Base-by-base conservation (phyloP, 2,797 vertebrate genomes). In the Potorous gilbertii region DNA sequence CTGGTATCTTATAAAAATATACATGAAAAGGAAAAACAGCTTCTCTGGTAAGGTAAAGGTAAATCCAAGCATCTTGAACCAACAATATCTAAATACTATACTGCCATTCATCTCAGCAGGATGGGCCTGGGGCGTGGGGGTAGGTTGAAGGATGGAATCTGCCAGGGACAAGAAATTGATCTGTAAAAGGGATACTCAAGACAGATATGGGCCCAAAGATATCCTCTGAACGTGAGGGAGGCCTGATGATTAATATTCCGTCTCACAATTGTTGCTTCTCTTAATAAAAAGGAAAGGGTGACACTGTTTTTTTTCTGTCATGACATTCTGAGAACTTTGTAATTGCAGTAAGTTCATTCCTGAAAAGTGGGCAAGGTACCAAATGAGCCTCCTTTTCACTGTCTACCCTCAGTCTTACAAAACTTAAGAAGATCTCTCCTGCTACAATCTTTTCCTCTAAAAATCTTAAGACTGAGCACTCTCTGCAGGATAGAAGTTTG, bases 401-500 rank as follows among this genome's bases (percentile, higher is more conserved):
- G 2, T 16, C 89, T 9, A 0, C 56, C 56, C 57, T 59, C 29
- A 59, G 57, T 59, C 29, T 59, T 31, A 59, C 57, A 31, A 59
- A 59, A 59, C 57, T 59, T 11, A 66, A 27, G 0, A 1, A 28
- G 28, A 10, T 34, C 94, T 54, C n/a, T 6, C 18, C 55, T 11
- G 8, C 27, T 10, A 5, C 0, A 46, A 50, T 50, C 24, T 0
- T 66, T 31, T 34, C n/a, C 40, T 62, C 99, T 99, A 99, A 94
- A 99, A 99, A 96, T 99, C 99, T 89, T 97, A 56, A 56, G 56
- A 56, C 27, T 24, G 21, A 28, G 27, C 56, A 56, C 8, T 28
- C 56, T 56, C 56, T 0, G 98, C 95, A 0, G 99, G 99, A 97
- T 99, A 99, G 24, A 56, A 98, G 97, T 99, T 99, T 28, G 99